Evolutionary conservation across 2,113 vertebrate species (phyloP), one percentile per base, ranked within the genome.

Genomic region (Monopterus albus): DNA sequence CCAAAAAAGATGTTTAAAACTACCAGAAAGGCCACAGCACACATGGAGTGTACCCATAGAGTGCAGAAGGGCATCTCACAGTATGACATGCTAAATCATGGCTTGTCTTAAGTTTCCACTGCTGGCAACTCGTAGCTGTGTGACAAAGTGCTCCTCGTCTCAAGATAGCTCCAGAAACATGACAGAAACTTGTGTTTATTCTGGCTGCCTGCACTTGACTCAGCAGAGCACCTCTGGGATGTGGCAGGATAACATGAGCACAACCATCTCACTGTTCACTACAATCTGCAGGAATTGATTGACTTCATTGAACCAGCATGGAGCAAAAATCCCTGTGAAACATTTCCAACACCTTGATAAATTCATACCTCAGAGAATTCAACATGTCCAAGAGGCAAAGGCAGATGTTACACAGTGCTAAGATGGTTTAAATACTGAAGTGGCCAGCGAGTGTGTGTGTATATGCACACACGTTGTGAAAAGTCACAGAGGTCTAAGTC

Each of bases 161-260:
- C 2, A 1, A 56, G 18, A n/a, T 8, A 14, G 51, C 18, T 69
- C 21, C 52, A 11, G 17, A 5, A 40, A 63, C 68, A 42, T 45
- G 78, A 72, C 49, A 51, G 36, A 6, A 46, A 39, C 26, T 5
- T 4, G 66, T 66, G 33, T 52, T 75, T 33, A 9, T 43, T 65
- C 39, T 31, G 2, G 42, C 43, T 46, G 49, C 40, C 3, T 49
- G 28, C 52, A n/a, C 62, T 31, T 11, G 2, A 2, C 50, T 56
- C 39, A 10, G 29, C 3, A 6, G 36, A 50, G 50, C 47, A 35
- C 59, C 25, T 69, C 38, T 14, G 52, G 52, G 45, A 62, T 12
- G 40, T 38, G 40, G 11, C 5, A 12, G 43, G 57, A 17, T 23
- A n/a, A 7, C 21, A 52, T 15, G 15, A 50, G 33, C 42, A 63